Percentiles rank a stretch among this genome's conserved stretches.
These are phyloP conservation scores for Cydia strobilella DNA, from an alignment of 1,140 invertebrate genomes.

Conservation along the genomic window DNA sequence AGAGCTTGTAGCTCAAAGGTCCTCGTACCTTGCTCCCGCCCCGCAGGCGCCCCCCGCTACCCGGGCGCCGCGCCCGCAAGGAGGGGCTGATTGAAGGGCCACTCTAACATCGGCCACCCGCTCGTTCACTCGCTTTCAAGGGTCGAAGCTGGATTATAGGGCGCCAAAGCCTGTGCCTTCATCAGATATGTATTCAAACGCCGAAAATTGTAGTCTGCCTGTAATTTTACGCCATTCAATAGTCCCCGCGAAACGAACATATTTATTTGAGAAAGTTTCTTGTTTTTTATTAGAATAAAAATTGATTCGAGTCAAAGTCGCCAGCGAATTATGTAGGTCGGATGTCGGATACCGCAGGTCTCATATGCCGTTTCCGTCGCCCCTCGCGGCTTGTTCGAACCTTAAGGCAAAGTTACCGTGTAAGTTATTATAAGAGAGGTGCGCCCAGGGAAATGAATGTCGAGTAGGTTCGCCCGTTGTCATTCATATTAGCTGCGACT, in stretches of 20 bases:
- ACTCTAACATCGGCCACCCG: conserved; percentile 76
- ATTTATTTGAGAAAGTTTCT: conserved; percentile 41
- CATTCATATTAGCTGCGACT: conserved; percentile 78
- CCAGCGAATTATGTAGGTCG: conserved; percentile 21
- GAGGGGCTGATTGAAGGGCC: conserved; percentile 78
- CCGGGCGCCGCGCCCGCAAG: conserved; percentile 65
- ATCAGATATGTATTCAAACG: conserved; percentile 75
- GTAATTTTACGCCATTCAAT: conserved; percentile 65
- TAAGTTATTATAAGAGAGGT: conserved; percentile 80
- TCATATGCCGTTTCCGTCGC: conserved; percentile 20
- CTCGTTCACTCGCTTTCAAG: conserved; percentile 78
- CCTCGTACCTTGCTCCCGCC: conserved; percentile 56
- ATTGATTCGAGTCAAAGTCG: conserved; percentile 23
- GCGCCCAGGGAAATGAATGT: conserved; percentile 79
- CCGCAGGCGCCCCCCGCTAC: conserved; percentile 43
- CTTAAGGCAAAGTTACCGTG: conserved; percentile 71
- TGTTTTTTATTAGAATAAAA: conserved; percentile 30
- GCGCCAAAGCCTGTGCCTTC: conserved; percentile 75
- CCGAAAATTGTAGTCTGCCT: conserved; percentile 62
- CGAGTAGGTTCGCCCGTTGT: conserved; percentile 76
- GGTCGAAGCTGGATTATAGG: conserved; percentile 77
- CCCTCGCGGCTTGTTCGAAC: conserved; percentile 41
- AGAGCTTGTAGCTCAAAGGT: conserved; percentile 76
- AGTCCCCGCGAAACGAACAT: conserved; percentile 36
- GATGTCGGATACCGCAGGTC: conserved; percentile 20